Conservation (phyloP, 2,797 vertebrate genomes). For the Cyprinella venusta region DNA sequence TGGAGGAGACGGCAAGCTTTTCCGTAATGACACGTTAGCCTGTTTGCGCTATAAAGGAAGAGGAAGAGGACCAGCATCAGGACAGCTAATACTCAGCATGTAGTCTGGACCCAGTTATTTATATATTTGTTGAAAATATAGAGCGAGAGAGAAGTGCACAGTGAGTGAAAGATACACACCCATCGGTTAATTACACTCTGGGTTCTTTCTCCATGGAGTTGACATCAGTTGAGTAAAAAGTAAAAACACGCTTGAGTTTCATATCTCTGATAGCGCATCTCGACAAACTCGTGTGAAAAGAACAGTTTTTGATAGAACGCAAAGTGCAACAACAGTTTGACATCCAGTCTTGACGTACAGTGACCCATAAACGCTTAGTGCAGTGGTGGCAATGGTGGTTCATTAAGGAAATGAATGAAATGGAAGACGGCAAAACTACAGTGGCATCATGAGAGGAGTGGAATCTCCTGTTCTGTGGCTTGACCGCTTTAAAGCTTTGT, state of each 20-base stretch:
- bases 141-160: constrained; percentile 1
- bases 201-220: neutral
- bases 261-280: neutral
- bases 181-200: constrained; percentile 37
- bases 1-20: constrained; percentile 22
- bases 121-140: constrained; percentile 34
- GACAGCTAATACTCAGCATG: constrained; percentile 42
- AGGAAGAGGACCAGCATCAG: constrained; percentile 51
- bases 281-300: neutral
- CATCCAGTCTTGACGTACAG: neutral
- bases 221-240: constrained; percentile 25
- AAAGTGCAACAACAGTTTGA: neutral
- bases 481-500: constrained; percentile 1
- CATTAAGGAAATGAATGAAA: constrained; percentile 45
- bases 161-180: constrained; percentile 31
- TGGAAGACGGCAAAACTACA: constrained; percentile 47
- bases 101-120: constrained; percentile 44
- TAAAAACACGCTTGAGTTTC: neutral
- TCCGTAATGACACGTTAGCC: constrained; percentile 49
- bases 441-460: constrained; percentile 22
- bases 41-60: constrained; percentile 48
- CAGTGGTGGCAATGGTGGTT: constrained; percentile 13
- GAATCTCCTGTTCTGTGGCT: constrained; percentile 49
- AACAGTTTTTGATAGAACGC: neutral
- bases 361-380: neutral